Conservation (phyloP, 1,140 invertebrate genomes). For the Pissodes strobi region DNA sequence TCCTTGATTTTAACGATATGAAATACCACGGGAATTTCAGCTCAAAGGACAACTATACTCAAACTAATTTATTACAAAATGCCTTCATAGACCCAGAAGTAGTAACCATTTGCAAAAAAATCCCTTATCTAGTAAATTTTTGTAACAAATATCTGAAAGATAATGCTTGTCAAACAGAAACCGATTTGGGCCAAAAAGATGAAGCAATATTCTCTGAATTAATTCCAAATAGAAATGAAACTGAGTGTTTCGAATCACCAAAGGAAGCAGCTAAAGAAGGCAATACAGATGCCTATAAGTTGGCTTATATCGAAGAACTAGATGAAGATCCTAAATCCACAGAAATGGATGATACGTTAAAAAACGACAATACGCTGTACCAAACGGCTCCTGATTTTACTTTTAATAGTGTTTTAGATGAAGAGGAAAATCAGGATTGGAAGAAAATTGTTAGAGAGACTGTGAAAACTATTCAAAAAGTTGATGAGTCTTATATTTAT, state of each 20-base stretch:
- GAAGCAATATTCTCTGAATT: not conserved
- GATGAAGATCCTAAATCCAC: not conserved
- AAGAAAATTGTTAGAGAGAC: slow-evolving; percentile 26
- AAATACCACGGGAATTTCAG: not conserved
- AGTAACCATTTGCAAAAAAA: not conserved
- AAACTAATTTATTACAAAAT: slow-evolving; percentile 4
- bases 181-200: not conserved
- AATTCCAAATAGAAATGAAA: not conserved
- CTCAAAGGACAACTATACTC: not conserved
- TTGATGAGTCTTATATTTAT: slow-evolving; percentile 38
- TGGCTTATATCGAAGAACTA: slow-evolving; percentile 10
- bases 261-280: not conserved
- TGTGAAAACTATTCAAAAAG: slow-evolving; percentile 20
- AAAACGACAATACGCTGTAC: not conserved
- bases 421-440: slow-evolving; percentile 19
- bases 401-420: slow-evolving; percentile 11
- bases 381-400: slow-evolving; percentile 13
- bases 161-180: slow-evolving; percentile 11
- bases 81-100: slow-evolving; percentile 10
- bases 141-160: slow-evolving; percentile 21
- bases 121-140: not conserved
- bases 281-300: slow-evolving; percentile 1
- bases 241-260: not conserved
- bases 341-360: too few species aligned
- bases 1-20: not conserved